Conservation (phyloP, 2,888 invertebrate species). For the Cylindroiulus punctatus region DNA sequence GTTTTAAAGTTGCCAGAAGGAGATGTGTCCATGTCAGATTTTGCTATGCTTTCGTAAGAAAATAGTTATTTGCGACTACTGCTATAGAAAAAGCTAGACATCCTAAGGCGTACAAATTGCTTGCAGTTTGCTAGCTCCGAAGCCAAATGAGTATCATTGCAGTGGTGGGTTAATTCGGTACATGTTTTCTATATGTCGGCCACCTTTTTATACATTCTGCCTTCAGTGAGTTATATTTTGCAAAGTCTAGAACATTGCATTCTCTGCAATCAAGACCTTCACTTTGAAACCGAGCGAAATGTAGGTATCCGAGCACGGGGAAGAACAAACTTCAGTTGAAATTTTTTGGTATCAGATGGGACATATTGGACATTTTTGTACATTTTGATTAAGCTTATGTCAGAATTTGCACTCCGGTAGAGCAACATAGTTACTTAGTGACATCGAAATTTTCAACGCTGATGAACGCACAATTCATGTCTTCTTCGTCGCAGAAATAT, state of each 20-base stretch:
- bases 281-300: background rate
- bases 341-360: background rate
- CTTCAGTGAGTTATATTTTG: too few relatives aligned
- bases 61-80: constrained; percentile 42
- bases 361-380: background rate
- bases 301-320: background rate
- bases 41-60: constrained; percentile 20
- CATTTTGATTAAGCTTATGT: background rate
- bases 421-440: background rate
- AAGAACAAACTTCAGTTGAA: background rate
- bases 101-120: constrained; percentile 20
- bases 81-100: constrained; percentile 31
- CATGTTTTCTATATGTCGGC: background rate
- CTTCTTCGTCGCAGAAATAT: too few relatives aligned
- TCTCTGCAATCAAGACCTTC: background rate
- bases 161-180: background rate
- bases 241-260: background rate
- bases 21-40: background rate
- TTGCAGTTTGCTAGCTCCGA: background rate
- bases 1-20: background rate
- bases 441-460: too few relatives aligned
- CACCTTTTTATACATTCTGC: too few relatives aligned
- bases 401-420: background rate
- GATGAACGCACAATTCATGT: too few relatives aligned
- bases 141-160: constrained; percentile 15